Base-by-base conservation (phyloP, 2,888 invertebrate species). In the Polydesmus complanatus region DNA sequence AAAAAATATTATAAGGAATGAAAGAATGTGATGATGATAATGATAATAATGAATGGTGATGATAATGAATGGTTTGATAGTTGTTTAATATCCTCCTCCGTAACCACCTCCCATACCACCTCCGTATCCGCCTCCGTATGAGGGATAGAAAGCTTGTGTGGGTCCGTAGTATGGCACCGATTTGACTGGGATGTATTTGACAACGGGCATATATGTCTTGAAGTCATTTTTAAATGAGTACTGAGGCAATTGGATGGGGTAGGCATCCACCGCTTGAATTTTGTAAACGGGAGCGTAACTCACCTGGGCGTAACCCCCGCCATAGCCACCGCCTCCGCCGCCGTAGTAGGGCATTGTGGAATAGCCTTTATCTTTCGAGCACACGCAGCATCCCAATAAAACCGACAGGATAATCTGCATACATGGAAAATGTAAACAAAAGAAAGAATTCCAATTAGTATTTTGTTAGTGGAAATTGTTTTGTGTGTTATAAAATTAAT, bases 171-270 rank as follows among this genome's bases (percentile, higher is more conserved):
- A 58, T 27, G 58, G 58, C 19, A 58, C 58, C 3, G 58, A 52
- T 27, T 58, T 52, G 26, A 58, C 52, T 3, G 26, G 21, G 1
- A 58, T 22, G 27, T 58, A 58, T 52, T 58, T 58, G 8, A 27
- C 27, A 8, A 58, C 58, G 25, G 58, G 58, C 58, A 58, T 58
- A 52, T 58, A 58, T 14, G 58, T 27, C 27, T 58, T 52, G 58
- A 58, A 58, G 52, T 52, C 23, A 25, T 58, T 48, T 8, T 58
- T 26, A 2, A 3, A 1, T 52, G 47, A 49, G 27, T 58, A 58
- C 22, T 51, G 58, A 19, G 58, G 58, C 27, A 58, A 52, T 14
- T 50, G 22, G 52, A 49, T 49, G 37, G 58, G 49, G 58, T 58
- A 58, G 27, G 58, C 25, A 58, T 58, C 58, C 11, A 52, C 37